Conservation (phyloP, 2,113 vertebrate genomes). For the Motacilla tschutschensis region DNA sequence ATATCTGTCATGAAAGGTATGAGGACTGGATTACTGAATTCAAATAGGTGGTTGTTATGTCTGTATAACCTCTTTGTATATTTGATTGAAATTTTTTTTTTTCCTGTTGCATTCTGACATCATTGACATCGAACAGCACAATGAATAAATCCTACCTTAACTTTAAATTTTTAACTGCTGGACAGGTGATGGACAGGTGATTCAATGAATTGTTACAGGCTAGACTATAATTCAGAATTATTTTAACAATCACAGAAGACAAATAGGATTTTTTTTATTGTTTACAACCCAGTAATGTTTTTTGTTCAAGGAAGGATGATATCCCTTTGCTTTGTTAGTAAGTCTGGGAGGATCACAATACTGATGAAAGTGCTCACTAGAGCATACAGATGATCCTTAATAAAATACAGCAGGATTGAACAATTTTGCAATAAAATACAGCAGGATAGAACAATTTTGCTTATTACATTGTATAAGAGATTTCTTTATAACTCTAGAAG, state of each 20-base stretch:
- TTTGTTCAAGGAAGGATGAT: background rate
- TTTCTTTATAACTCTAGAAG: background rate
- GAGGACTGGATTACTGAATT: constrained; percentile 3
- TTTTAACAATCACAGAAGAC: background rate
- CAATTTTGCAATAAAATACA: background rate
- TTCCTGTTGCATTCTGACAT: background rate
- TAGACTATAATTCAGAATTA: background rate
- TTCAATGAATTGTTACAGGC: background rate
- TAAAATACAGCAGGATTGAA: background rate
- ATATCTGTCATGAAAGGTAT: background rate
- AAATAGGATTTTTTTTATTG: fast-evolving
- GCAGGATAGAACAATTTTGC: background rate
- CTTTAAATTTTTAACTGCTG: background rate
- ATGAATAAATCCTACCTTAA: background rate
- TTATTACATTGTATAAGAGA: background rate
- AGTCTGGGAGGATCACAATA: background rate
- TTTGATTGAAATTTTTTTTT: background rate
- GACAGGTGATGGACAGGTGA: background rate
- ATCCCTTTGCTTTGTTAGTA: background rate
- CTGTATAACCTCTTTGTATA: background rate
- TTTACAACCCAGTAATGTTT: background rate
- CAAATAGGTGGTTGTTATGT: background rate
- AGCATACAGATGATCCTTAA: background rate
- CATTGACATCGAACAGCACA: background rate
- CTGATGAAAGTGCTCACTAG: background rate